Evolutionary conservation across 2,113 vertebrate species (phyloP).

Genomic region (Oxyruncus cristatus): DNA sequence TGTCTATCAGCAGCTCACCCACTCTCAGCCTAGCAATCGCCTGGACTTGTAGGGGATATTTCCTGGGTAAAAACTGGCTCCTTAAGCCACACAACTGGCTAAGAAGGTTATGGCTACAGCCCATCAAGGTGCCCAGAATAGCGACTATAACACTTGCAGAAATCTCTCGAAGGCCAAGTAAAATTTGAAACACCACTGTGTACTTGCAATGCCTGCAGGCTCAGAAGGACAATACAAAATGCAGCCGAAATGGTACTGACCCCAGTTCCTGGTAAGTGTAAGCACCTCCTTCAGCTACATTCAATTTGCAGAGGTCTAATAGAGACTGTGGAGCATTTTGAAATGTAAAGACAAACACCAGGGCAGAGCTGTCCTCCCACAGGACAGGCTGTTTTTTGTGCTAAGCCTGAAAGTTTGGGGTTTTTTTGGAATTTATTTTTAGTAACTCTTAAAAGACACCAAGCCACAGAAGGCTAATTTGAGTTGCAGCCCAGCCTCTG

Average conservation of each 20-base stretch:
- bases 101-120: neutral
- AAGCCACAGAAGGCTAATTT: conserved; percentile 16
- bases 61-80: neutral
- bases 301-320: neutral
- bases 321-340: neutral
- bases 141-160: neutral
- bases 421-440: neutral
- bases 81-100: neutral
- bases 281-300: neutral
- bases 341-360: neutral
- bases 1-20: neutral
- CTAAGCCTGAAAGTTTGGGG: neutral
- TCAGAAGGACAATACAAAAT: neutral
- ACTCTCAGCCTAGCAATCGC: neutral
- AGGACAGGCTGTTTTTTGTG: neutral
- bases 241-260: neutral
- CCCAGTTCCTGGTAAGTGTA: neutral
- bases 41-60: rapidly evolving
- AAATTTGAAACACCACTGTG: neutral
- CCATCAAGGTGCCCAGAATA: neutral
- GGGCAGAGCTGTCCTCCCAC: neutral
- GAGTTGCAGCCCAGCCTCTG: neutral
- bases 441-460: neutral
- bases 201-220: neutral
- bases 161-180: neutral